Evolutionary conservation across 2,797 vertebrate genomes (phyloP), one percentile per base, ranked within the genome.

Genomic region (Parotocinclus haroldoi): DNA sequence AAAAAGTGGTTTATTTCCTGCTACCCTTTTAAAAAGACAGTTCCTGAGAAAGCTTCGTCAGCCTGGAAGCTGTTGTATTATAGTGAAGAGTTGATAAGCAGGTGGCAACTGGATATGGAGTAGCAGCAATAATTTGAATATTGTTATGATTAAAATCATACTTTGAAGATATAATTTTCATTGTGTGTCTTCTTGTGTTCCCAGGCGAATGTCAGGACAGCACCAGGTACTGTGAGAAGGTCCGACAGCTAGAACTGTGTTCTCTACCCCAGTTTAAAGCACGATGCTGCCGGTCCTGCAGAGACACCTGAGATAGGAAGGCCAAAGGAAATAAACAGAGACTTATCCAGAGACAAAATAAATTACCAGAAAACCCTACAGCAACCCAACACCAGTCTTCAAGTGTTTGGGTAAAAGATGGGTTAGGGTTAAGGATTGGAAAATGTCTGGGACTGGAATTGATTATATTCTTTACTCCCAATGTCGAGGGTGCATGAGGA

Each of bases 171-270:
- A 7, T 44, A 12, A 9, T 44, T 44, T 44, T n/a, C n/a, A n/a
- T n/a, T n/a, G 1, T 46, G 45, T 63, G 1, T 12, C 38, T 16
- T 51, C 61, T 38, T 78, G 1, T 75, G 69, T 69, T 75, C 81
- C 75, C 85, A 90, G 94, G 87, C 51, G 94, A 95, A 72, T 99
- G 96, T 82, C 91, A 84, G 78, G 96, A 99, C 84, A 96, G 94
- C 80, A 98, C 94, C 10, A 88, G 94, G 76, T 97, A 97, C 86
- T 99, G 96, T 64, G 95, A 97, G 87, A 96, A 95, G 84, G 96
- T 95, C 16, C 90, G 89, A 68, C 93, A 96, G 83, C 90, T 98
- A 78, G 93, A 96, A 70, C 94, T 99, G 68, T 99, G 96, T 81
- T 89, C 92, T 0, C 89, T 98, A 71, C 88, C 90, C 54, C 95